phyloP scores from a whole-genome alignment of 2,797 vertebrate genomes.

The Hapalemur alaotrensis region DNA sequence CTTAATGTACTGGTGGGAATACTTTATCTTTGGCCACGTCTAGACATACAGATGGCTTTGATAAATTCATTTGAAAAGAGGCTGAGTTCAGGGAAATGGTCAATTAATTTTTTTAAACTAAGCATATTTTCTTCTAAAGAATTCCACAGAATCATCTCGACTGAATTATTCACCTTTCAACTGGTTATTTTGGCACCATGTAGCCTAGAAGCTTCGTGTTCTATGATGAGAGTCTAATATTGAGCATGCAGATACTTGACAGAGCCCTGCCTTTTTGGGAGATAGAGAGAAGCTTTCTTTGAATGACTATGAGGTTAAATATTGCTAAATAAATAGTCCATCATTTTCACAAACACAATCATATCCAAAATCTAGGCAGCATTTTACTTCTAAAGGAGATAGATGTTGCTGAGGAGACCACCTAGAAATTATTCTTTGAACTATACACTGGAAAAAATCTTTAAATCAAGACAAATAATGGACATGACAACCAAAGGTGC shows the following conservation, averaged over 20 bases:
- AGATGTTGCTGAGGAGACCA: background rate
- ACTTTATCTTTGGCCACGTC: constrained; percentile 54
- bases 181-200: background rate
- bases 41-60: constrained; percentile 71
- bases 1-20: constrained; percentile 47
- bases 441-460: background rate
- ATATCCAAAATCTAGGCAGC: background rate
- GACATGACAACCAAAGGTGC: background rate
- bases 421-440: background rate
- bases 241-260: background rate
- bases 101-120: constrained; percentile 44
- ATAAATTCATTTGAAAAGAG: constrained; percentile 57
- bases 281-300: background rate
- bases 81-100: constrained; percentile 51
- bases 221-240: background rate
- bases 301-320: background rate
- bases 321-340: background rate
- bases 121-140: constrained; percentile 53
- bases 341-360: constrained; percentile 39
- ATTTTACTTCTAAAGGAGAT: constrained; percentile 27
- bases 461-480: background rate
- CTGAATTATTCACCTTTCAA: constrained; percentile 18
- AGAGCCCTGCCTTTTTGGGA: background rate
- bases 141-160: constrained; percentile 20
- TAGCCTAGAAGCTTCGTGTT: background rate